These are phyloP conservation scores for Propithecus perrieri DNA, from an alignment of 2,797 vertebrate genomes.

Conservation along the genomic window DNA sequence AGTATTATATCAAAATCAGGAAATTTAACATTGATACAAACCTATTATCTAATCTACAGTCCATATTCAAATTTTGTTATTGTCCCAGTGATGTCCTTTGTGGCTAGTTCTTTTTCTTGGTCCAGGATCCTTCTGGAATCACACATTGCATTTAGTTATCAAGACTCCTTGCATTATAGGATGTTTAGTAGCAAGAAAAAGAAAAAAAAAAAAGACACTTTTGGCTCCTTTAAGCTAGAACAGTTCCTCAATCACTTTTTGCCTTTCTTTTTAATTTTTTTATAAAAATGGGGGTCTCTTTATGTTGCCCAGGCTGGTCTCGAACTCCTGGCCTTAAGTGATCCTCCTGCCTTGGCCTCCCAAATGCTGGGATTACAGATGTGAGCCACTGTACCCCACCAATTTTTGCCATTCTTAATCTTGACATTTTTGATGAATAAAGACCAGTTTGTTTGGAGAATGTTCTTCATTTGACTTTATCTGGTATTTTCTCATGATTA, in stretches of 20 bases:
- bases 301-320: background rate
- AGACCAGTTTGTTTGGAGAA: background rate
- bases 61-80: background rate
- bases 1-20: background rate
- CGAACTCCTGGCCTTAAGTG: background rate
- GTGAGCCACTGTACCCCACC: background rate
- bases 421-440: constrained; percentile 29
- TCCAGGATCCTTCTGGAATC: background rate
- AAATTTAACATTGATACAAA: background rate
- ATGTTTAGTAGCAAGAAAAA: background rate
- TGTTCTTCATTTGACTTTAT: background rate
- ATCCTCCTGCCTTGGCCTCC: background rate
- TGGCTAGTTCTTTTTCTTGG: background rate
- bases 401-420: background rate
- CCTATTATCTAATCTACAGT: background rate
- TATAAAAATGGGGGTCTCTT: background rate
- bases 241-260: background rate
- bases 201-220: background rate
- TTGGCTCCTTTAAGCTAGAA: background rate
- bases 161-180: background rate
- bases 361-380: background rate
- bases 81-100: background rate
- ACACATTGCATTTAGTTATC: background rate
- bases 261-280: background rate
- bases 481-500: background rate